Base-by-base conservation (phyloP, 2,888 invertebrate species). In the Mythimna vitellina region DNA sequence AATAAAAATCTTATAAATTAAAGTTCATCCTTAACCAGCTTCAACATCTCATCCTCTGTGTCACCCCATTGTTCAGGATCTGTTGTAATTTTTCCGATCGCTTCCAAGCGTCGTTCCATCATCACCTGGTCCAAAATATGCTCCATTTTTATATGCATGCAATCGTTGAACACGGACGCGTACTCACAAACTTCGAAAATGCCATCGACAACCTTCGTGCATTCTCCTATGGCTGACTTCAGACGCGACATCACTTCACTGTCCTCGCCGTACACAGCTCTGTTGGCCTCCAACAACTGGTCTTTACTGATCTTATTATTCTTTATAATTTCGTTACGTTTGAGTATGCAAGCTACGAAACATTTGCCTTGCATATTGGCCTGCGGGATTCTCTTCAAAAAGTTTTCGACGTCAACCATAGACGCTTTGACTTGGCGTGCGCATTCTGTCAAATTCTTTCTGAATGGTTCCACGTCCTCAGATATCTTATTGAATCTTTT, bases 131-230 rank as follows among this genome's bases (percentile, higher is more conserved):
- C 95, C 60, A 96, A 71, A 5, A 96, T 90, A 86, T 96, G 96
- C 58, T 96, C 96, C 95, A 95, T 95, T 70, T 93, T 94, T 85
- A 95, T 93, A 86, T 96, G 95, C 96, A 96, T 96, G 58, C 96
- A 96, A 70, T 96, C 96, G 65, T 96, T 96, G 63, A 96, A 96
- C 3, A 94, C 89, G 0, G 95, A 93, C 9, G 96, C 94, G 64
- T 92, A 95, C 77, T 96, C 96, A 63, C 96, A 96, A 38, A 96
- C 91, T 76, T 96, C 96, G 57, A 96, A 96, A 14, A 95, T 92
- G 4, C 84, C 88, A 0, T 93, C 92, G 0, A 94, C 91, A 0
- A 86, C 89, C 22, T 86, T 83, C 3, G 76, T 78, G 61, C 96
- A 96, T 76, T 96, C 94, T 0, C 25, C 75, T n/a, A 94, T 89